phyloP scores from a whole-genome alignment of 2,888 invertebrate species.

The Zele albiditarsus region DNA sequence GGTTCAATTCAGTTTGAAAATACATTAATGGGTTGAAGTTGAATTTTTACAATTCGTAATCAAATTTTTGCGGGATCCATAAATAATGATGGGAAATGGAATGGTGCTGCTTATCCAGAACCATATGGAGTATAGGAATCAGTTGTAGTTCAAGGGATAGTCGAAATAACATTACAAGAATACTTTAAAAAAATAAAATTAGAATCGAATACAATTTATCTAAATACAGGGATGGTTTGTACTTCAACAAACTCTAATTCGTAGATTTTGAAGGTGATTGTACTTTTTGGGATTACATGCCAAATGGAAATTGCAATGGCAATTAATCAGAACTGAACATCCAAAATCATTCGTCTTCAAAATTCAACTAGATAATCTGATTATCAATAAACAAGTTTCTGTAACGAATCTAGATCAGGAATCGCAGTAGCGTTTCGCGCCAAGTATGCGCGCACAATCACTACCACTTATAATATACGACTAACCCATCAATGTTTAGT shows the following conservation, averaged over 20 bases:
- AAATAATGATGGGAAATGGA: conserved; percentile 18
- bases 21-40: conserved; percentile 16
- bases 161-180: conserved; percentile 23
- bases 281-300: conserved; percentile 29
- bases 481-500: too few species aligned
- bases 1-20: conserved; percentile 22
- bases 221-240: conserved; percentile 27
- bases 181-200: conserved; percentile 23
- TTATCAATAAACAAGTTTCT: background rate
- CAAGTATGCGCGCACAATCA: too few species aligned
- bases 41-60: conserved; percentile 23
- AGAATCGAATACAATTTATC: conserved; percentile 27
- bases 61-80: conserved; percentile 35
- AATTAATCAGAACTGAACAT: conserved; percentile 47
- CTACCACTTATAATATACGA: too few species aligned
- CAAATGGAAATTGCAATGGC: conserved; percentile 28
- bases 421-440: too few species aligned
- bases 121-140: conserved; percentile 39
- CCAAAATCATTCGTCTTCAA: conserved; percentile 44
- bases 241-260: conserved; percentile 1
- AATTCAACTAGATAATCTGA: conserved; percentile 11
- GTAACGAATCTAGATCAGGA: conserved; percentile 47
- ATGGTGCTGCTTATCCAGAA: conserved; percentile 29
- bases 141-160: conserved; percentile 29
- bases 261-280: conserved; percentile 30